Base-by-base conservation (phyloP, 2,113 vertebrate species). In the Morone chrysops region DNA sequence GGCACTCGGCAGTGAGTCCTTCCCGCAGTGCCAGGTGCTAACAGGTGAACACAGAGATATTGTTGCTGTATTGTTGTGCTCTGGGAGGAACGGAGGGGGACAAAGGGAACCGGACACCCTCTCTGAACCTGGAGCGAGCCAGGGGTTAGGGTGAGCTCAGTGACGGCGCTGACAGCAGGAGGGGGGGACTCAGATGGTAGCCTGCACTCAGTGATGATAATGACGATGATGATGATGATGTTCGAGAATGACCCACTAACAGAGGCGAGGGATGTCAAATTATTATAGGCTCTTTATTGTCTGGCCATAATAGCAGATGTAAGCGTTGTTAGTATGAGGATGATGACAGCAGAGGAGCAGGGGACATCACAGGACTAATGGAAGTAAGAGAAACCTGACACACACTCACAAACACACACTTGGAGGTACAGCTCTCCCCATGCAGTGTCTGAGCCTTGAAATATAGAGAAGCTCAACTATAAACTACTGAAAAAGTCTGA, bases 41-140 rank as follows among this genome's bases (percentile, higher is more conserved):
- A 93, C 93, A 94, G 93, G 90, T 85, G 86, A 93, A 90, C 92
- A 87, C 83, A 88, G 90, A 86, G 87, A 89, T 92, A 90, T 87
- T 89, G 90, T 90, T 75, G 86, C 82, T 63, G 75, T 73, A 86
- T 89, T 92, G 89, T 93, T 71, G 70, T 56, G 17, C 78, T 78
- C 85, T 79, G 73, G 84, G 61, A 65, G 71, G 70, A 83, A 73
- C 60, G 13, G 83, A 83, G 70, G 75, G 82, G 71, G 56, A 74
- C 77, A 74, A 75, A 69, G 66, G 92, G 87, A 93, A 94, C 78
- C 5, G 43, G 89, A 94, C 89, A 94, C 93, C 84, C 86, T 80
- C 87, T 81, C 60, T 90, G 89, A 88, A 88, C 85, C 48, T 41
- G 62, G 77, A 76, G 60, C 18, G 25, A 81, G 88, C 85, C 79